Evolutionary conservation across 2,888 invertebrate species (phyloP).

Genomic region (Xestia sexstrigata): DNA sequence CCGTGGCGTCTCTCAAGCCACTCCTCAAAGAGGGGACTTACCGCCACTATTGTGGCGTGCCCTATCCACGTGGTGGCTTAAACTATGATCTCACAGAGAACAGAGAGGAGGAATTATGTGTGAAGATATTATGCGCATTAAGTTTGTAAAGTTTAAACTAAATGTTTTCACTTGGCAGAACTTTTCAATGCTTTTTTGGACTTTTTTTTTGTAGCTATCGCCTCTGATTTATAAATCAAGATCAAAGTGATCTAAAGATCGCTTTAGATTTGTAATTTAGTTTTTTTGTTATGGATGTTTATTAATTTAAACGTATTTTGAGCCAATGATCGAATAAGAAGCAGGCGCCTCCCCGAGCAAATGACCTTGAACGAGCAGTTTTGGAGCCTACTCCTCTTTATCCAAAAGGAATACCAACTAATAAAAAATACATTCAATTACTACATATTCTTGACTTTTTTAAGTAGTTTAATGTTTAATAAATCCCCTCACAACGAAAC

Average conservation of each 20-base stretch:
- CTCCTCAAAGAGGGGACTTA: too few species aligned
- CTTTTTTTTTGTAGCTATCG: background rate
- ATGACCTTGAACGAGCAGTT: too few species aligned
- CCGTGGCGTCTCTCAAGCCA: too few species aligned
- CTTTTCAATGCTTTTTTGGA: background rate
- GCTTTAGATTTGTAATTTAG: background rate
- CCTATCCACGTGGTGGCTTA: background rate
- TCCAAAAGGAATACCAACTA: too few species aligned
- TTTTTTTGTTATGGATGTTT: background rate
- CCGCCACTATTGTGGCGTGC: too few species aligned
- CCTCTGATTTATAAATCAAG: background rate
- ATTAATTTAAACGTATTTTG: background rate
- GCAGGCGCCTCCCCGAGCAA: too few species aligned
- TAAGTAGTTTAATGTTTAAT: too few species aligned
- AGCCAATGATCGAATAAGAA: background rate
- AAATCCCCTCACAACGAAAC: too few species aligned
- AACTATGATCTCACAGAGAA: background rate
- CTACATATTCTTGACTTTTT: too few species aligned
- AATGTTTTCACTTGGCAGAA: background rate
- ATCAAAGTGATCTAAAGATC: background rate
- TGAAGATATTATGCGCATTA: background rate
- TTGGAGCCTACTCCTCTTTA: too few species aligned
- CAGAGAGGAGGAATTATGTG: background rate
- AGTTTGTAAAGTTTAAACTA: slow-evolving; percentile 1
- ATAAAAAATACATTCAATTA: too few species aligned